Evolutionary conservation across 2,888 invertebrate genomes (phyloP).

Genomic region (Pardosa pseudoannulata): DNA sequence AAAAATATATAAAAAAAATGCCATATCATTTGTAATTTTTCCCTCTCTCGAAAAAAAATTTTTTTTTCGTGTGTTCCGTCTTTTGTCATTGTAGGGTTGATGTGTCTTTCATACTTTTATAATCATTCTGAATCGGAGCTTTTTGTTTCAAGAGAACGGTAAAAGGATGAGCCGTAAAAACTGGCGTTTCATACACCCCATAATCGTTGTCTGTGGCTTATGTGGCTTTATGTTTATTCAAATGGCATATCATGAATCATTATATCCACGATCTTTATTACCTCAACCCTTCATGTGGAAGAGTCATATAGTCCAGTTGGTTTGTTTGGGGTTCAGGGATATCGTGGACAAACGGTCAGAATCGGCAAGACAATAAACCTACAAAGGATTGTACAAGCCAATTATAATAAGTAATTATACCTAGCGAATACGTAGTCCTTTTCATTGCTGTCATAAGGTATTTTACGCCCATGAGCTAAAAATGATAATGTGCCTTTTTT

Average conservation of each 20-base stretch:
- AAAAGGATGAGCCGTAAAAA: not conserved
- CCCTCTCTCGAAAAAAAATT: not conserved
- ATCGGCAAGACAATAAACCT: too few species aligned
- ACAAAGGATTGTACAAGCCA: too few species aligned
- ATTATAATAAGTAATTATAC: too few species aligned
- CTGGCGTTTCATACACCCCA: not conserved
- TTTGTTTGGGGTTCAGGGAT: too few species aligned
- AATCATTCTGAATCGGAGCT: not conserved
- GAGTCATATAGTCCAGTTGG: too few species aligned
- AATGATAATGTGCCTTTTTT: too few species aligned
- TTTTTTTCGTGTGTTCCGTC: not conserved
- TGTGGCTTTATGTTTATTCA: not conserved
- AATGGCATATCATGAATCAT: not conserved
- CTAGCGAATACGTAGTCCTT: too few species aligned
- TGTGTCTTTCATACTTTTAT: not conserved
- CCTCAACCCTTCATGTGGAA: not conserved
- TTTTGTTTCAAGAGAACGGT: not conserved
- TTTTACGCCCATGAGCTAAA: too few species aligned
- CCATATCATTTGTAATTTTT: not conserved
- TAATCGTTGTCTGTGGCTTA: not conserved
- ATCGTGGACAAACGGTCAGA: too few species aligned
- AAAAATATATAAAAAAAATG: not conserved
- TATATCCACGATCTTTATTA: not conserved
- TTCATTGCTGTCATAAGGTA: too few species aligned
- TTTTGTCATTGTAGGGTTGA: conserved; percentile 6